Percentiles rank a stretch among this genome's conserved stretches.
phyloP scores from a whole-genome alignment of 2,888 invertebrate species.

The Hyalella azteca region DNA sequence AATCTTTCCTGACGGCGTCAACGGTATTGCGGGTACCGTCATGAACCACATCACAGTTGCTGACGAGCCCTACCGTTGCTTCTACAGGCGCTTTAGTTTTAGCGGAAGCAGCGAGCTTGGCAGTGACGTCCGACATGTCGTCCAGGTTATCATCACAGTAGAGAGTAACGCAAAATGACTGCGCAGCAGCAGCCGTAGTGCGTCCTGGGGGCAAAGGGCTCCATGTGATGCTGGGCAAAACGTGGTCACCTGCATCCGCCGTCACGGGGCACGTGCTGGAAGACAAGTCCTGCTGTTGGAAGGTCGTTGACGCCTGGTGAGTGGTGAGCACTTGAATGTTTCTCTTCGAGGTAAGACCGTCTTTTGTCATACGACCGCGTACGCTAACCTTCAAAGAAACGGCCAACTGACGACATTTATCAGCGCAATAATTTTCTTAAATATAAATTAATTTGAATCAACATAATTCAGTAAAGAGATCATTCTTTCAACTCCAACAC shows the following conservation, averaged over 20 bases:
- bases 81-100: background rate
- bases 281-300: background rate
- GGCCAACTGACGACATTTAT: too few relatives aligned
- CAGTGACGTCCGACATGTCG: conserved; percentile 22
- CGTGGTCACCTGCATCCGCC: background rate
- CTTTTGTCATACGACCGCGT: conserved; percentile 4
- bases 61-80: background rate
- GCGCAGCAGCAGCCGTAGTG: conserved; percentile 38
- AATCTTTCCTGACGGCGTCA: background rate
- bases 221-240: conserved; percentile 48
- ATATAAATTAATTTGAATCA: too few relatives aligned
- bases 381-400: conserved; percentile 23
- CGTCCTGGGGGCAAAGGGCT: conserved; percentile 52
- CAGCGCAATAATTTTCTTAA: too few relatives aligned
- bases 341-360: background rate
- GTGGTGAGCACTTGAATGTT: conserved; percentile 21
- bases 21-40: background rate
- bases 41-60: background rate
- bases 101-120: background rate
- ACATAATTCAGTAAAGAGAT: too few relatives aligned
- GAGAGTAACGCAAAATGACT: conserved; percentile 53
- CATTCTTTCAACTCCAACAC: too few relatives aligned
- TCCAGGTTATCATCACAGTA: conserved; percentile 52
- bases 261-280: background rate
- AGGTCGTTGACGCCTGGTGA: conserved; percentile 14